Conservation (phyloP, 2,797 vertebrate genomes). For the Furcifer pardalis region DNA sequence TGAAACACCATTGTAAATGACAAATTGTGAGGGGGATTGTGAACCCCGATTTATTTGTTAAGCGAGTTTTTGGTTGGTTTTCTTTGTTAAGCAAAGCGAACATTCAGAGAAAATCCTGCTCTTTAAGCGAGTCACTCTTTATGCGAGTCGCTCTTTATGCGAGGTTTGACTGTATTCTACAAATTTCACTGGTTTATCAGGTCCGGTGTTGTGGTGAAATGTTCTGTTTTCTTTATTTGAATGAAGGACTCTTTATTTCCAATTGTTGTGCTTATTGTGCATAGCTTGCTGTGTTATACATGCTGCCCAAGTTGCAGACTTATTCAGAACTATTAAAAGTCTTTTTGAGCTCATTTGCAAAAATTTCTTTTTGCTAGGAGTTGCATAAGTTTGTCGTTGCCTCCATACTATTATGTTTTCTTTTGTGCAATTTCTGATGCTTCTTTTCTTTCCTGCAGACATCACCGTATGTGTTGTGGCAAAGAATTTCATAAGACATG, state of each 20-base stretch:
- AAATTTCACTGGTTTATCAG: not conserved
- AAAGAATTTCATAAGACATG: not conserved
- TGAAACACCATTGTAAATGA: no score
- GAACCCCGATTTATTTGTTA: no score
- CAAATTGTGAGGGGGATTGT: no score
- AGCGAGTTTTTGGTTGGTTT: no score
- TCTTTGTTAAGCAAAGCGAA: no score
- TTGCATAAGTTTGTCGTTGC: conserved; percentile 3
- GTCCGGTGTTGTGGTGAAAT: no score
- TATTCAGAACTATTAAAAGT: not conserved
- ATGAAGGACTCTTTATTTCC: not conserved
- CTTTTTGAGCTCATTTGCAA: not conserved
- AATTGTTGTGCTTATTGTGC: not conserved
- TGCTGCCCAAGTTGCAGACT: not conserved
- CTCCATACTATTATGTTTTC: not conserved
- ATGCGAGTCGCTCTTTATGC: no score
- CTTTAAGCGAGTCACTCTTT: no score
- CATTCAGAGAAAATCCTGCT: no score
- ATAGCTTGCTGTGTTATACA: not conserved
- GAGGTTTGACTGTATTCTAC: no score
- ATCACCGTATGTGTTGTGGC: not conserved
- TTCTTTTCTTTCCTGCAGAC: not conserved
- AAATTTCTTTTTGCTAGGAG: not conserved
- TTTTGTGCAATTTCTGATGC: not conserved
- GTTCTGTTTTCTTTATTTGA: not conserved